These are phyloP conservation scores for Drosophila repleta DNA, from an alignment of 1,140 invertebrate genomes.

Conservation along the genomic window DNA sequence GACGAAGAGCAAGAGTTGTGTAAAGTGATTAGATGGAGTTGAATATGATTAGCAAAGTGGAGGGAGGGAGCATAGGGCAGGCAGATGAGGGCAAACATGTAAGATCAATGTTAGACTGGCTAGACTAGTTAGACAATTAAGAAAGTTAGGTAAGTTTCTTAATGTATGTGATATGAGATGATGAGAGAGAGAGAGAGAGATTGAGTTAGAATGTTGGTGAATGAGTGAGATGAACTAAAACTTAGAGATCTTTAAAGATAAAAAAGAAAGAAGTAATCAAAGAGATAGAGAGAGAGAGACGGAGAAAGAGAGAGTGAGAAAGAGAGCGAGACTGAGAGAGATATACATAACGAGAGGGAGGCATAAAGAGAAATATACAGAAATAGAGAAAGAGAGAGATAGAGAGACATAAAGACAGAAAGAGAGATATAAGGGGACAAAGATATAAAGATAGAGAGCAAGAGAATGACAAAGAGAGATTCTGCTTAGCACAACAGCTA, in stretches of 20 bases:
- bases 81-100: not conserved
- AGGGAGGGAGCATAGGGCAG: not conserved
- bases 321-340: no score
- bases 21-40: slow-evolving; percentile 2
- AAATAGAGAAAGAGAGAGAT: not conserved
- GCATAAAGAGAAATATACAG: not conserved
- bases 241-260: not conserved
- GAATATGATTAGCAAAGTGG: slow-evolving; percentile 10
- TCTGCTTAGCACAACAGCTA: no score
- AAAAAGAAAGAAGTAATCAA: not conserved
- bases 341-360: no score
- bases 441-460: not conserved
- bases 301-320: not conserved
- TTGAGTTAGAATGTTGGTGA: not conserved
- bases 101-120: not conserved
- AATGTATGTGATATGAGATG: no score
- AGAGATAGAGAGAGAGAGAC: not conserved
- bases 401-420: no score
- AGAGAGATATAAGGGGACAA: not conserved
- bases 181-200: no score
- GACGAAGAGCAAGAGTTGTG: slow-evolving; percentile 1
- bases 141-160: no score
- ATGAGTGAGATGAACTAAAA: not conserved
- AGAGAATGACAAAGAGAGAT: not conserved
- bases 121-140: no score